Conservation (phyloP, 2,888 invertebrate species). For the Zaprionus bogoriensis region DNA sequence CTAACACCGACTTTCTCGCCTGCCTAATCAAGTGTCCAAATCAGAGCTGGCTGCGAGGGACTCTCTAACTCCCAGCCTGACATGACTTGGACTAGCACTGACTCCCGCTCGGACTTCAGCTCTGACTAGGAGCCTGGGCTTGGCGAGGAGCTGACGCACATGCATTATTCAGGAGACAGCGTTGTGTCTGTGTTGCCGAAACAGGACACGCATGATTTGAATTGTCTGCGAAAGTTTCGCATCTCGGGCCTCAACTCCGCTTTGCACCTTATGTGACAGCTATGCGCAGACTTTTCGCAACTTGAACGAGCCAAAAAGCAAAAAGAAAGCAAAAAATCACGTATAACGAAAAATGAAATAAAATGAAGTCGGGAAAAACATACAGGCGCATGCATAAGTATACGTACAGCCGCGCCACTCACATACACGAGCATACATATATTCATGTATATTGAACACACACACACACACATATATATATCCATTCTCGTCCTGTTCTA, state of each 20-base stretch:
- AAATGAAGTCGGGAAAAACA: neutral
- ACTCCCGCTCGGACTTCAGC: neutral
- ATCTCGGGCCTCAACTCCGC: constrained; percentile 37
- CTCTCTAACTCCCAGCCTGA: neutral
- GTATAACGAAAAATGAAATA: constrained; percentile 1
- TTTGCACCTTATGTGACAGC: constrained; percentile 69
- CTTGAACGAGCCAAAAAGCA: constrained; percentile 39
- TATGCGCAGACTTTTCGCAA: constrained; percentile 46
- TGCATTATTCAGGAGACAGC: constrained; percentile 60
- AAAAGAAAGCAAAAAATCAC: constrained; percentile 10
- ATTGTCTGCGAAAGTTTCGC: constrained; percentile 58
- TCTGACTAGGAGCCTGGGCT: constrained; percentile 1
- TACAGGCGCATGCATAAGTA: neutral
- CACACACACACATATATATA: constrained; percentile 19
- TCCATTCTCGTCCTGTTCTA: constrained; percentile 18
- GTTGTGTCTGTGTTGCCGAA: constrained; percentile 43
- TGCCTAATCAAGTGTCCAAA: constrained; percentile 66
- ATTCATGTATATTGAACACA: neutral
- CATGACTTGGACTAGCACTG: neutral
- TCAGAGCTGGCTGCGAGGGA: constrained; percentile 30
- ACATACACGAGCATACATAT: neutral
- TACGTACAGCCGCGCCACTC: neutral
- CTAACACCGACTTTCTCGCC: constrained; percentile 25
- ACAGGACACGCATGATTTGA: constrained; percentile 64
- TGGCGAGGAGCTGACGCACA: constrained; percentile 41